Evolutionary conservation across 2,113 vertebrate species (phyloP), one percentile per base, ranked within the genome.

Genomic region (Amphilophus citrinellus): DNA sequence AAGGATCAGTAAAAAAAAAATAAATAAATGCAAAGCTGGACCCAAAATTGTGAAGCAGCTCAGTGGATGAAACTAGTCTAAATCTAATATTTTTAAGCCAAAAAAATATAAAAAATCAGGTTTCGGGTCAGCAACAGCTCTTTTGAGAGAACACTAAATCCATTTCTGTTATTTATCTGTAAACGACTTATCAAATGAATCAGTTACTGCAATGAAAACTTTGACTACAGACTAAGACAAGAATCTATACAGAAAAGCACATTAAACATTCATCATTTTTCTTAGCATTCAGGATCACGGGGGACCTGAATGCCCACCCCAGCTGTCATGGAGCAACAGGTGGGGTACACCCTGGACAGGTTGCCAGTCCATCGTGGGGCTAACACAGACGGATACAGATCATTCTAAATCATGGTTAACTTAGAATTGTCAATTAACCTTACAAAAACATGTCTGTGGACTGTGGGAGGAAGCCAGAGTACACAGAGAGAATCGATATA

Each of bases 241-340:
- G 1, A 53, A 53, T 73, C 27, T 32, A n/a, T 73, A 73, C 10
- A 32, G 47, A 50, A 71, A 71, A 71, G 42, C 0, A 30, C 30
- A 27, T n/a, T 50, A 50, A 15, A 50, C 47, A 44, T 44, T 13
- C 2, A 71, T 50, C 0, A 7, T 17, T 4, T 50, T 71, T 71
- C 0, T 50, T 50, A 50, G 15, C 44, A 50, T 44, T 50, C 44
- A 71, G 44, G 0, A 24, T 50, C 24, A 3, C 24, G 27, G 27
- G 44, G 66, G 15, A 5, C 11, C 42, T 44, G 42, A 13, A 44
- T 8, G 39, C 10, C 10, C 10, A 13, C 10, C 42, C 10, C 42
- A 44, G 42, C 10, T 4, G 42, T 44, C 42, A 14, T 14, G 42
- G 11, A 13, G 13, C 42, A 5, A 44, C 11, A 13, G 42, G 11